Evolutionary conservation across 2,888 invertebrate genomes (phyloP).

Genomic region (Cheilosia urbana): DNA sequence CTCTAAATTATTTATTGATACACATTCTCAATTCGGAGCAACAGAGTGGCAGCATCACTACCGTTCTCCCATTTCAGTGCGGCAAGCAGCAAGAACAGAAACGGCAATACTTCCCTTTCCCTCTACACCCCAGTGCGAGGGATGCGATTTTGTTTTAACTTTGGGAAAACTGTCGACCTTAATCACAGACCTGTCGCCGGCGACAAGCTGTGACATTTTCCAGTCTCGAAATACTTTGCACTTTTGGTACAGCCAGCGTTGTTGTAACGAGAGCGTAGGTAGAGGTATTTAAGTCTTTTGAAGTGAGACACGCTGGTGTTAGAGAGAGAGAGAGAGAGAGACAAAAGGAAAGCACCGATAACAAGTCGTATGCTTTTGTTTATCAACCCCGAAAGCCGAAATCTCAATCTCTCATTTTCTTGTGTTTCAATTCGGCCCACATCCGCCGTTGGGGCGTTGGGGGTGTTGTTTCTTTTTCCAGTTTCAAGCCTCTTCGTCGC

Average conservation of each 20-base stretch:
- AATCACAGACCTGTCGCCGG: slow-evolving; percentile 77
- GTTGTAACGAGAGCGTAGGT: neutral
- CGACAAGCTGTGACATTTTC: slow-evolving; percentile 77
- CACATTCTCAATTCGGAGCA: slow-evolving; percentile 42
- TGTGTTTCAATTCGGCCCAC: slow-evolving; percentile 44
- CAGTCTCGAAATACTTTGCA: slow-evolving; percentile 70
- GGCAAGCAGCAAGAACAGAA: neutral
- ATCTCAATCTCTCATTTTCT: slow-evolving; percentile 69
- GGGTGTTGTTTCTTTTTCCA: slow-evolving; percentile 37
- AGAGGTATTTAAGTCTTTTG: neutral
- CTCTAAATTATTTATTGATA: slow-evolving; percentile 70
- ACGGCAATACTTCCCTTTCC: neutral
- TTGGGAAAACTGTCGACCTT: slow-evolving; percentile 77
- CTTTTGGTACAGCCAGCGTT: slow-evolving; percentile 40
- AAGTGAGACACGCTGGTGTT: slow-evolving; percentile 7
- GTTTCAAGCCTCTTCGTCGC: slow-evolving; percentile 28
- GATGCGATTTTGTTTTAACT: slow-evolving; percentile 68
- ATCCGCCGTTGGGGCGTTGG: neutral
- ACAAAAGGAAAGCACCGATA: slow-evolving; percentile 12
- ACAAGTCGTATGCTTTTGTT: slow-evolving; percentile 38
- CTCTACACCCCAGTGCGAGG: neutral
- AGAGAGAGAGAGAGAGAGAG: slow-evolving; percentile 37
- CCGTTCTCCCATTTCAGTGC: neutral
- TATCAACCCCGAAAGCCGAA: slow-evolving; percentile 66
- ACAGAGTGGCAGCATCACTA: slow-evolving; percentile 34